Conservation (phyloP, 2,888 invertebrate genomes). For the Eueremaeus valkanovi region DNA sequence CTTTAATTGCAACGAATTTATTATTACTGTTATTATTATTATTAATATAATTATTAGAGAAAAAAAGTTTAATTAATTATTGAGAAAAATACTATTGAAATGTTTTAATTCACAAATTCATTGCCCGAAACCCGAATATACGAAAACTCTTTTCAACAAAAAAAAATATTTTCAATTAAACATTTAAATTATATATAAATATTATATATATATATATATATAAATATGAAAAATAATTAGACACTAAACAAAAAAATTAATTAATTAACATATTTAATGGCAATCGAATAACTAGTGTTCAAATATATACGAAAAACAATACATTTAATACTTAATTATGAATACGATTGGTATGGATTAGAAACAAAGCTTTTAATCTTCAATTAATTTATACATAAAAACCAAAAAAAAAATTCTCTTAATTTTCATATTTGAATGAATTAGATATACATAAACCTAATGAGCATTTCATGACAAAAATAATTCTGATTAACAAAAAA, state of each 20-base stretch:
- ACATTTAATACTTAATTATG: background rate
- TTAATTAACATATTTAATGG: constrained; percentile 4
- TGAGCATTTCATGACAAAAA: constrained; percentile 13
- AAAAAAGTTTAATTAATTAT: background rate
- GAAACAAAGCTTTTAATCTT: too few relatives aligned
- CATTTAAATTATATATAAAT: background rate
- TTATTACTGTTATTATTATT: background rate
- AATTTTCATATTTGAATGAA: background rate
- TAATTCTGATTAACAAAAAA: too few relatives aligned
- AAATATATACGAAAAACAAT: background rate
- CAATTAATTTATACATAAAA: background rate
- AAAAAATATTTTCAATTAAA: background rate
- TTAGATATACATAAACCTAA: background rate
- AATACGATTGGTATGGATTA: constrained; percentile 13
- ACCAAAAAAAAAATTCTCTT: background rate
- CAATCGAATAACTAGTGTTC: constrained; percentile 14
- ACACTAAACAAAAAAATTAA: background rate
- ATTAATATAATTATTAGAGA: too few relatives aligned
- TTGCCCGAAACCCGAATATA: constrained; percentile 6
- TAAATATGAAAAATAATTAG: background rate
- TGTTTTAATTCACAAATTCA: constrained; percentile 19
- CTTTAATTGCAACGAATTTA: constrained; percentile 28
- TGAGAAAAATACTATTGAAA: background rate
- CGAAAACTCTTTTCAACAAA: background rate
- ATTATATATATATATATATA: background rate